phyloP scores from a whole-genome alignment of 2,888 invertebrate species.

The Serripes groenlandicus region DNA sequence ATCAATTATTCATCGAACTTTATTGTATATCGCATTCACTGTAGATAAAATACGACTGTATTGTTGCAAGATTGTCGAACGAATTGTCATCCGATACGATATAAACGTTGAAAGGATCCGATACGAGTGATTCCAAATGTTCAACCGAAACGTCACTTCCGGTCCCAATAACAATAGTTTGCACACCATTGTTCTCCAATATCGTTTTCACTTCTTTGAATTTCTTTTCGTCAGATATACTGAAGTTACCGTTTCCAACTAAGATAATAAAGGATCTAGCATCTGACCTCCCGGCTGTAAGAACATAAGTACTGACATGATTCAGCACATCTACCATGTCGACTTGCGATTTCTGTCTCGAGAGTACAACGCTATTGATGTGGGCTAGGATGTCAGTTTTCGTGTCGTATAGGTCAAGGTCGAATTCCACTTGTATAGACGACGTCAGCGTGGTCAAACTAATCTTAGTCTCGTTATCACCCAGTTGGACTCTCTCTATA shows the following conservation, averaged over 20 bases:
- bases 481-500: background rate
- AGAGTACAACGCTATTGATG: background rate
- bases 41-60: background rate
- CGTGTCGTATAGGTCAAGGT: background rate
- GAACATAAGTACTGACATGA: background rate
- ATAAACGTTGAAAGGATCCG: background rate
- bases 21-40: background rate
- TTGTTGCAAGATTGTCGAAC: background rate
- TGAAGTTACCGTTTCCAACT: background rate
- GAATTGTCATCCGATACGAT: background rate
- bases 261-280: background rate
- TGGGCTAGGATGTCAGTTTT: background rate
- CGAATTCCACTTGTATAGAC: background rate
- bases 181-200: background rate
- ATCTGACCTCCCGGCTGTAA: background rate
- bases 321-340: background rate
- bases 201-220: background rate
- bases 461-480: background rate
- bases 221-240: background rate
- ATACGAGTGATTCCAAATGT: background rate
- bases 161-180: conserved; percentile 1
- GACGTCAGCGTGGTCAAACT: background rate
- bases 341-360: background rate
- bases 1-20: too few species aligned
- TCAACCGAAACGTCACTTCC: background rate